These are phyloP conservation scores for Cryptomyrus ogoouensis DNA, from an alignment of 2,113 vertebrate species.

Conservation along the genomic window DNA sequence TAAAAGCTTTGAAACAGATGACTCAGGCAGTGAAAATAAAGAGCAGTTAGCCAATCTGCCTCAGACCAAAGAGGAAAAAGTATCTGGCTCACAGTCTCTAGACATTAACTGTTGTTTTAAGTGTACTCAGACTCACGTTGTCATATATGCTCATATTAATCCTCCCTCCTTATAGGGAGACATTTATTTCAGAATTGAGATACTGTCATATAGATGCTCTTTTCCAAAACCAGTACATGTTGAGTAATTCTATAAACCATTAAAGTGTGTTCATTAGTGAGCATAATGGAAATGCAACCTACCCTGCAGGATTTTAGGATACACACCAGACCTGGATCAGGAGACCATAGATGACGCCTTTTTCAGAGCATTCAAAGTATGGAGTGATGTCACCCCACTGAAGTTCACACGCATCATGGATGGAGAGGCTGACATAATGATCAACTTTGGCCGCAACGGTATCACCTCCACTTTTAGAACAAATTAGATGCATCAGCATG, in stretches of 20 bases:
- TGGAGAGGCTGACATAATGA: conserved; percentile 97
- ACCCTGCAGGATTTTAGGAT: conserved; percentile 79
- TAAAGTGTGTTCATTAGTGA: not conserved
- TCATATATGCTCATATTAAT: not conserved
- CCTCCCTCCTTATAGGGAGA: not conserved
- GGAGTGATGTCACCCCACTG: conserved; percentile 89
- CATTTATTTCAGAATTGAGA: not conserved
- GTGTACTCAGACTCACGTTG: not conserved
- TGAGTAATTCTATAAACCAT: no score
- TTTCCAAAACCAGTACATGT: not conserved
- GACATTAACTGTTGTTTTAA: not conserved
- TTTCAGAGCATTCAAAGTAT: conserved; percentile 90
- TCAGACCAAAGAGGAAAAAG: not conserved
- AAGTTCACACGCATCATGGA: conserved; percentile 77
- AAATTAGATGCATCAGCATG: not conserved
- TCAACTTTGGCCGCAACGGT: conserved; percentile 97
- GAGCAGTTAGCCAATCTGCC: not conserved
- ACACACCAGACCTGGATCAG: conserved; percentile 83
- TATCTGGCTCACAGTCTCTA: not conserved
- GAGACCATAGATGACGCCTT: conserved; percentile 92
- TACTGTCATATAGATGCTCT: not conserved
- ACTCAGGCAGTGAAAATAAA: not conserved
- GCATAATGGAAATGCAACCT: not conserved
- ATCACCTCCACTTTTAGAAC: conserved; percentile 32
- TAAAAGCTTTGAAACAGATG: not conserved